Evolutionary conservation across 2,888 invertebrate genomes (phyloP).

Genomic region (Drosophila stalkeri): DNA sequence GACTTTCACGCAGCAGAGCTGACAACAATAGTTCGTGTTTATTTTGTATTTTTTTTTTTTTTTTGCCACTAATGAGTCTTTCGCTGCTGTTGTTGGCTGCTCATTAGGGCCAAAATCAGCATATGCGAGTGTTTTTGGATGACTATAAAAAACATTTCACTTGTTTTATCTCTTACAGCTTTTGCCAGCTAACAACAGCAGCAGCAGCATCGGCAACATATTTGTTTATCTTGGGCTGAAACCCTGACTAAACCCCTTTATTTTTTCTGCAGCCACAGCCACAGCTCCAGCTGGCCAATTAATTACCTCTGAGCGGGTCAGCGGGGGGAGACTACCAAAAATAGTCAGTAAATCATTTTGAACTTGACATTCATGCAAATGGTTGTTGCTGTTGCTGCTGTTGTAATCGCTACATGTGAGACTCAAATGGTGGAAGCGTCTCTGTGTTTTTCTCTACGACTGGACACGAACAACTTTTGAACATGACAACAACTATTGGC

Average conservation of each 20-base stretch:
- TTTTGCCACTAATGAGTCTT: constrained; percentile 36
- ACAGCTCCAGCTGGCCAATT: constrained; percentile 62
- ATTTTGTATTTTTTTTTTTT: too few species aligned
- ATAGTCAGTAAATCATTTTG: constrained; percentile 74
- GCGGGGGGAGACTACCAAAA: constrained; percentile 29
- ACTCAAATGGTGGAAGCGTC: constrained; percentile 27
- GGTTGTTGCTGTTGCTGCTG: constrained; percentile 28
- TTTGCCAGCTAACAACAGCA: constrained; percentile 2
- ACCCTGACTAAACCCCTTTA: constrained; percentile 14
- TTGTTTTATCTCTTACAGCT: constrained; percentile 13
- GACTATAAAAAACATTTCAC: constrained; percentile 27
- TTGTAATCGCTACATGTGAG: constrained; percentile 63
- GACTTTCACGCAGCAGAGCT: not conserved
- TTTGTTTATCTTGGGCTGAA: constrained; percentile 27
- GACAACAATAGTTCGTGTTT: constrained; percentile 15
- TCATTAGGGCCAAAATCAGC: constrained; percentile 63
- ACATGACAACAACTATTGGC: constrained; percentile 44
- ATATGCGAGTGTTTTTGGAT: constrained; percentile 24
- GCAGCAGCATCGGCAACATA: constrained; percentile 3
- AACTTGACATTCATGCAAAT: constrained; percentile 74
- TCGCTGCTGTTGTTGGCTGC: constrained; percentile 23
- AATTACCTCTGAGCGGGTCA: constrained; percentile 51
- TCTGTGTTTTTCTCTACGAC: constrained; percentile 18
- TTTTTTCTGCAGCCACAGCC: constrained; percentile 10
- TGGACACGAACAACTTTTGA: constrained; percentile 52